Conservation (phyloP, 2,888 invertebrate genomes). For the Stenolophus ochropezus region DNA sequence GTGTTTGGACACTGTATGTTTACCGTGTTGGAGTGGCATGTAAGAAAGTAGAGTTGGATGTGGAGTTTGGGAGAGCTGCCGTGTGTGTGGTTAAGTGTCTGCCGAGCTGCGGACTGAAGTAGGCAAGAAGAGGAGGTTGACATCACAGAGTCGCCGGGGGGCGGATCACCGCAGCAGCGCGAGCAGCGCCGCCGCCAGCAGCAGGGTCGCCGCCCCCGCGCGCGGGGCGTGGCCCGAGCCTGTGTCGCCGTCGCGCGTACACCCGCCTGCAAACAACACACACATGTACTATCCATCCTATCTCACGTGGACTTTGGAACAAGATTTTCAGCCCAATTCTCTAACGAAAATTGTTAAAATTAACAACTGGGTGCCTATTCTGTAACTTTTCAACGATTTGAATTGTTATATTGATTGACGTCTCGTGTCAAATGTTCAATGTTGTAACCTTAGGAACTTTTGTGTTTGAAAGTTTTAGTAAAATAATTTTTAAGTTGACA, state of each 20-base stretch:
- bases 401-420: too few relatives aligned
- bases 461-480: too few relatives aligned
- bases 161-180: neutral
- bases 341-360: too few relatives aligned
- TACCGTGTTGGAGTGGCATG: neutral
- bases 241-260: neutral
- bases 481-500: too few relatives aligned
- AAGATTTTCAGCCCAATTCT: too few relatives aligned
- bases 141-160: neutral
- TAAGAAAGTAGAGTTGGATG: constrained; percentile 14
- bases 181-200: neutral
- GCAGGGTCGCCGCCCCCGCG: neutral
- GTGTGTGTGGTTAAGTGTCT: neutral
- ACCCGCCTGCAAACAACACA: neutral
- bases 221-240: neutral
- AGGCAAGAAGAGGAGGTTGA: neutral
- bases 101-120: neutral
- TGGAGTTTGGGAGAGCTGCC: neutral
- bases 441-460: too few relatives aligned
- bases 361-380: too few relatives aligned
- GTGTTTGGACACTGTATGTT: too few relatives aligned
- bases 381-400: too few relatives aligned
- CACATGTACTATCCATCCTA: neutral
- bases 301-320: neutral
- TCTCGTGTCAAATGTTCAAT: too few relatives aligned